A percentile compares a stretch with the other conserved stretches of the same genome.
Evolutionary conservation across 2,888 invertebrate species (phyloP).

Genomic region (Hymenopus coronatus): DNA sequence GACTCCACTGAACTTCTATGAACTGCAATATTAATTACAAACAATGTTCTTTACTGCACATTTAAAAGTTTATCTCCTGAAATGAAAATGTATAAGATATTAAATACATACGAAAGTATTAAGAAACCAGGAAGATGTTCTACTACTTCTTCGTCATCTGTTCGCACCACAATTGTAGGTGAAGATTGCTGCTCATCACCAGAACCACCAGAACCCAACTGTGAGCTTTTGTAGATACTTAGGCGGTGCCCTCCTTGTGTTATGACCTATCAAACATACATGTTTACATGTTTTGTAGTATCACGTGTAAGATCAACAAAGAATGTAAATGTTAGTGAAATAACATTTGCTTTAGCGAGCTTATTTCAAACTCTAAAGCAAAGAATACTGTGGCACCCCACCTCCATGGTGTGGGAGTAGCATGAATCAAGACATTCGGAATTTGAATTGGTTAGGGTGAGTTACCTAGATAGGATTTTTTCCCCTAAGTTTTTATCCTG

Average conservation of each 20-base stretch:
- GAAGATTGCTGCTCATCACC: constrained; percentile 37
- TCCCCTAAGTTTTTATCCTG: too few species aligned
- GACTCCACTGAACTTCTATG: too few species aligned
- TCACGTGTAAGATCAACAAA: too few species aligned
- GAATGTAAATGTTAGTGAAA: too few species aligned
- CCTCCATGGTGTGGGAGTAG: too few species aligned
- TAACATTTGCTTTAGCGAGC: too few species aligned
- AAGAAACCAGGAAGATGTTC: constrained; percentile 46
- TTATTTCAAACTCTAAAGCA: too few species aligned
- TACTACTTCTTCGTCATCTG: constrained; percentile 42
- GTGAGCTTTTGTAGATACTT: constrained; percentile 12
- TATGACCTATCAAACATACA: background rate
- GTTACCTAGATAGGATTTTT: too few species aligned
- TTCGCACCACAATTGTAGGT: constrained; percentile 43
- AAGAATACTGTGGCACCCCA: too few species aligned
- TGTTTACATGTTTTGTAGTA: background rate
- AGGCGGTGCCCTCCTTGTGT: constrained; percentile 21
- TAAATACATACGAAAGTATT: constrained; percentile 46
- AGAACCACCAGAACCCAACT: background rate
- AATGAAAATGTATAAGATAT: background rate
- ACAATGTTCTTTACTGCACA: background rate
- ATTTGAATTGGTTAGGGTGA: too few species aligned
- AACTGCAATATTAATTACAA: too few species aligned
- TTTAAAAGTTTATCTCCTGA: background rate
- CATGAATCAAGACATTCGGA: too few species aligned